Percentiles rank a stretch among this genome's conserved stretches.
phyloP scores from a whole-genome alignment of 2,113 vertebrate genomes.

The Odocoileus virginianus region DNA sequence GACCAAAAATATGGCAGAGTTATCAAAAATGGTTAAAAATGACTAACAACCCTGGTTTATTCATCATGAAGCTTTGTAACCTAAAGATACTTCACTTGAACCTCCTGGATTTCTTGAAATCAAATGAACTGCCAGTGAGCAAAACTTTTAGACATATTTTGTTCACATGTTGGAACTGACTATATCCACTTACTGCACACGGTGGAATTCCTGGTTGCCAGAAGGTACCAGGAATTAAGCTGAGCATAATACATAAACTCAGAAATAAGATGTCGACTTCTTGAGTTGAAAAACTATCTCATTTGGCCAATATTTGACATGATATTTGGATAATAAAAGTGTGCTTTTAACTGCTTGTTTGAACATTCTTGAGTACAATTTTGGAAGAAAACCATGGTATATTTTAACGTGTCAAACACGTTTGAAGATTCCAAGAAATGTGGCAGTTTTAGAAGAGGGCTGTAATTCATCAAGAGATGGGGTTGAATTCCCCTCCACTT shows the following conservation, averaged over 20 bases:
- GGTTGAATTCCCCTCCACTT: neutral
- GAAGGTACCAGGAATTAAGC: neutral
- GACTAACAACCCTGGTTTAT: neutral
- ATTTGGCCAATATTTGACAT: neutral
- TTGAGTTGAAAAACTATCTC: neutral
- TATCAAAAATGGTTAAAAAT: neutral
- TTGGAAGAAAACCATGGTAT: neutral
- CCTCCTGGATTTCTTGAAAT: neutral
- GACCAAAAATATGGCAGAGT: neutral
- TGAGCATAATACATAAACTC: neutral
- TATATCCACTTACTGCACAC: neutral
- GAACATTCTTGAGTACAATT: neutral
- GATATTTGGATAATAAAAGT: neutral
- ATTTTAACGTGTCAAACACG: constrained; percentile 8
- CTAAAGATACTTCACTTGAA: neutral
- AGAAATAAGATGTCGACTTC: neutral
- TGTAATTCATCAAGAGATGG: neutral
- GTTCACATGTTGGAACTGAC: neutral
- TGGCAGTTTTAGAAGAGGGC: neutral
- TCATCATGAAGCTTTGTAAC: neutral
- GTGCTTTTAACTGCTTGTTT: neutral
- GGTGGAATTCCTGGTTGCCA: neutral
- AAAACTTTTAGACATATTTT: neutral
- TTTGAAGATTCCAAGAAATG: neutral
- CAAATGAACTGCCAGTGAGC: neutral